These are phyloP conservation scores for Butorides virescens DNA, from an alignment of 2,113 vertebrate species.

Conservation along the genomic window DNA sequence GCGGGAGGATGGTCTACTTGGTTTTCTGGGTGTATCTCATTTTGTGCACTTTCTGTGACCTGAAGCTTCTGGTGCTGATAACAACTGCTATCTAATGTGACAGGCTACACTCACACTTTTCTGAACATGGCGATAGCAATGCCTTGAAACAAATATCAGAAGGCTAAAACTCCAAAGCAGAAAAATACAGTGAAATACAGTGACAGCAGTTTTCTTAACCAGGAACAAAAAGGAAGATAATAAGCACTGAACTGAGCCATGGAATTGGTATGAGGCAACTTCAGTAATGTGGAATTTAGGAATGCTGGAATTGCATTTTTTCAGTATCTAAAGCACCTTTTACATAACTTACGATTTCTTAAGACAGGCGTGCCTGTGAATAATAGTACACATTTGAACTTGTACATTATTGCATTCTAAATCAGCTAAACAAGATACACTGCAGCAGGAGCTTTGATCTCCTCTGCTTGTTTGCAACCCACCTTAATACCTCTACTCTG, in stretches of 20 bases:
- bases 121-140: neutral
- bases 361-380: neutral
- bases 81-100: neutral
- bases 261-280: rapidly evolving
- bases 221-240: neutral
- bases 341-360: neutral
- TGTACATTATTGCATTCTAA: neutral
- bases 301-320: neutral
- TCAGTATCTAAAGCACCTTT: neutral
- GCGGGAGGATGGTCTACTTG: rapidly evolving
- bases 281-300: neutral
- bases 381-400: neutral
- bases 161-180: neutral
- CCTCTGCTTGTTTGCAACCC: neutral
- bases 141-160: neutral
- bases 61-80: constrained; percentile 31
- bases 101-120: rapidly evolving
- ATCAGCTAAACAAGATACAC: neutral
- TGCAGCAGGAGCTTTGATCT: neutral
- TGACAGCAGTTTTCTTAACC: neutral
- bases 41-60: neutral
- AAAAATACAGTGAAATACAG: neutral
- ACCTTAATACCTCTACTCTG: neutral
- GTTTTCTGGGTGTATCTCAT: neutral
- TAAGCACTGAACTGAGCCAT: neutral